Conservation (phyloP, 2,888 invertebrate species). For the Drosophila setosimentum region DNA sequence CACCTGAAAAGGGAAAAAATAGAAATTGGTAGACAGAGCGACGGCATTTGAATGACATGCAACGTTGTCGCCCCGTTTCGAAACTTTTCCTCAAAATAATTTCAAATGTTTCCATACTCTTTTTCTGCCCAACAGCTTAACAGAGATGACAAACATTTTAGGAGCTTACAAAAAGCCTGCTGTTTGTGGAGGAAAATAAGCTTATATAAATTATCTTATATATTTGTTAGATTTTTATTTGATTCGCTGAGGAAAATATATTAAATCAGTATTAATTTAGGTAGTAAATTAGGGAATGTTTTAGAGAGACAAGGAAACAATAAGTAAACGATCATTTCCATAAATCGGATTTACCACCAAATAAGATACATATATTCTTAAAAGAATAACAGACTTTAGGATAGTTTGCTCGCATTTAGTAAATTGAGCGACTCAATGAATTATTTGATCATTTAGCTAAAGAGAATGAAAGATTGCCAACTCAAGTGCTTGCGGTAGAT, state of each 20-base stretch:
- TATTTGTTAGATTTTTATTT: not conserved
- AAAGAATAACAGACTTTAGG: not conserved
- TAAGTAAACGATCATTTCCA: not conserved
- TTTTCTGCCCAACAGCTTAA: slow-evolving; percentile 28
- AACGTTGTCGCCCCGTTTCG: slow-evolving; percentile 63
- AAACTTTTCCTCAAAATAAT: slow-evolving; percentile 65
- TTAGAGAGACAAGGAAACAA: not conserved
- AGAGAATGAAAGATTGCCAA: not conserved
- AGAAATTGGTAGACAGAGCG: slow-evolving; percentile 37
- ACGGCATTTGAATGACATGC: slow-evolving; percentile 75
- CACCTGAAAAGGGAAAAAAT: not conserved
- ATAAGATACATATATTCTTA: not conserved
- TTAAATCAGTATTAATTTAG: not conserved
- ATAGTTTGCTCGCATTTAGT: not conserved
- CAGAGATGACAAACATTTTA: not conserved
- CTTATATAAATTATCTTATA: not conserved
- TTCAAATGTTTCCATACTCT: slow-evolving; percentile 34
- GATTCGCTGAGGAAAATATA: not conserved
- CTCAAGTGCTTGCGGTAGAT: too few relatives aligned
- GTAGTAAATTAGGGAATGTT: not conserved
- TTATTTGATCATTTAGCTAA: not conserved
- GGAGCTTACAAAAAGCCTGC: not conserved
- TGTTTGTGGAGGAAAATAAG: not conserved
- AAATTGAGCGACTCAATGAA: not conserved
- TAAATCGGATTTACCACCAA: not conserved